Conservation (phyloP, 2,888 invertebrate genomes). For the Drosophila tanythrix region DNA sequence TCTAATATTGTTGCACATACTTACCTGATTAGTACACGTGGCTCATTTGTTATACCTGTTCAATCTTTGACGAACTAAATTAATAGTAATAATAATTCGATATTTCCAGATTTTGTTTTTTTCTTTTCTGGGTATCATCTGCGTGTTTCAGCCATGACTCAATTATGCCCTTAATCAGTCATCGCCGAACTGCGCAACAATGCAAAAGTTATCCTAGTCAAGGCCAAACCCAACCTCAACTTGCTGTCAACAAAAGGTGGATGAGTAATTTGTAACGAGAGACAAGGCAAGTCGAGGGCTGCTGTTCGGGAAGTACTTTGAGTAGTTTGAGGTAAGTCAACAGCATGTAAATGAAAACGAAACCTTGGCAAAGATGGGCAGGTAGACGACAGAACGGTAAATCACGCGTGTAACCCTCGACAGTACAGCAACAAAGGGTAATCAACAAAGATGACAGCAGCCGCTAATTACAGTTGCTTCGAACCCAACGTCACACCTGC, state of each 20-base stretch:
- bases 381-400: conserved; percentile 58
- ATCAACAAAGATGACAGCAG: conserved; percentile 59
- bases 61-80: neutral
- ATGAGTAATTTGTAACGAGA: conserved; percentile 34
- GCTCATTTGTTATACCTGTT: too few relatives aligned
- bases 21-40: neutral
- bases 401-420: conserved; percentile 41
- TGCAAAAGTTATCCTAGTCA: conserved; percentile 51
- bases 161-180: conserved; percentile 6
- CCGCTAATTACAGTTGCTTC: conserved; percentile 35
- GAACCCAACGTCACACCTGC: conserved; percentile 39
- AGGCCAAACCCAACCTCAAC: conserved; percentile 32
- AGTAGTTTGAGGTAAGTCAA: conserved; percentile 25
- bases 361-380: conserved; percentile 60
- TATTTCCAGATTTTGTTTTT: neutral
- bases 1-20: neutral
- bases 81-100: too few relatives aligned
- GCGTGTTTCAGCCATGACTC: conserved; percentile 24
- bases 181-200: conserved; percentile 5
- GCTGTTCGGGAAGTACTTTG: neutral
- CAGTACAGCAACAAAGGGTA: conserved; percentile 48
- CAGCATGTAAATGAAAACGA: conserved; percentile 61
- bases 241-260: conserved; percentile 24
- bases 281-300: conserved; percentile 33
- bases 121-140: neutral